Evolutionary conservation across 2,113 vertebrate species (phyloP), one percentile per base, ranked within the genome.

Genomic region (Rhipidura dahli): DNA sequence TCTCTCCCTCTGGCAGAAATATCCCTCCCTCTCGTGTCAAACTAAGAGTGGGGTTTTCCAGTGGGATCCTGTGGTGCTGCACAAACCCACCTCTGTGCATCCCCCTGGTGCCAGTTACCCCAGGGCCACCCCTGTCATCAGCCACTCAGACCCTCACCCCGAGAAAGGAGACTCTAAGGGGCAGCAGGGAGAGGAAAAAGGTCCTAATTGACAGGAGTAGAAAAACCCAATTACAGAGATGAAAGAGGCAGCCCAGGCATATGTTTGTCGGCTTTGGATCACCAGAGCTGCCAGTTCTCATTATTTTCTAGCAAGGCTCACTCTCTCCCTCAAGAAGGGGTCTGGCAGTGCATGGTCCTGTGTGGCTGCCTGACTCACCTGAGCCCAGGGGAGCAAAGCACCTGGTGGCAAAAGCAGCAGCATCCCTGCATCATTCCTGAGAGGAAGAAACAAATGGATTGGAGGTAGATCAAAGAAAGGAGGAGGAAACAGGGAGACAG

Each of bases 181-280:
- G 42, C 77, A 87, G 88, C 33, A 69, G 31, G 47, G 61, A 77
- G 49, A 63, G 60, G 20, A 59, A 80, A 93, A 87, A 63, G 56
- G 8, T 20, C 78, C 83, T 96, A 97, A 96, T 96, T 97, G 95
- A 92, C 80, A 94, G 78, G 68, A 94, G 51, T 50, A 91, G 82
- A 79, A 89, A 96, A 96, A 88, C 63, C 80, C 95, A 95, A 95
- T 97, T 97, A 97, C 81, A 49, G 91, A 96, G 94, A 97, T 97
- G 93, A 95, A 96, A 96, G 94, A 95, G 78, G 70, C 95, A 97
- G 70, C 61, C 66, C 83, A 60, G 88, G 93, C 92, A 86, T 95
- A 87, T 94, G 92, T 95, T 97, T 94, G 89, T 85, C 4, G 0
- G 91, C 94, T 97, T 94, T 93, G 90, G 87, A 94, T 97, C 92